Evolutionary conservation across 2,888 invertebrate species (phyloP).

Genomic region (Theristus sp.): DNA sequence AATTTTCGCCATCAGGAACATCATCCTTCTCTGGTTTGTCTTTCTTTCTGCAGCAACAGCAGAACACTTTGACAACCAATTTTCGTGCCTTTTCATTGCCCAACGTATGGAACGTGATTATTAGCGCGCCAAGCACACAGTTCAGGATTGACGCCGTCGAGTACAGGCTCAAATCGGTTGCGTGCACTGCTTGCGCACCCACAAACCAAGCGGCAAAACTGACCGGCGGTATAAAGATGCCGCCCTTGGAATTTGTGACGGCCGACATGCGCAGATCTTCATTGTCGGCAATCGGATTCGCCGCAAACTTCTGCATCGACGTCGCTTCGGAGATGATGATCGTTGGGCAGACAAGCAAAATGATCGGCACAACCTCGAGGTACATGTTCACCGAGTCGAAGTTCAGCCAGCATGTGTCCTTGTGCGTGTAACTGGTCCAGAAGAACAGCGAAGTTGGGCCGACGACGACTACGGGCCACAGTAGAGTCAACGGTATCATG

Average conservation of each 20-base stretch:
- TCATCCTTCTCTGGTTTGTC: no score
- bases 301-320: neutral
- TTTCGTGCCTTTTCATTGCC: neutral
- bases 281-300: neutral
- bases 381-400: neutral
- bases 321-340: neutral
- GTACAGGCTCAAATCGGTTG: neutral
- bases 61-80: neutral
- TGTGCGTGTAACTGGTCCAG: neutral
- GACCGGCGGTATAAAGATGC: neutral
- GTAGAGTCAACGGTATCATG: neutral
- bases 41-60: neutral
- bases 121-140: neutral
- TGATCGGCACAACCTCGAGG: neutral
- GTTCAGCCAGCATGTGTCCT: slow-evolving; percentile 2
- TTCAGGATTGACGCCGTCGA: neutral
- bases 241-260: neutral
- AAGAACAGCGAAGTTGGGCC: neutral
- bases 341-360: neutral
- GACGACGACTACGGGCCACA: neutral
- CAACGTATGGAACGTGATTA: neutral
- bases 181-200: slow-evolving; percentile 1
- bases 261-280: neutral
- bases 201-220: neutral
- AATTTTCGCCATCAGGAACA: no score